A percentile compares a stretch with the other conserved stretches of the same genome.
phyloP scores from a whole-genome alignment of 2,888 invertebrate species.

The Adelphocoris suturalis region DNA sequence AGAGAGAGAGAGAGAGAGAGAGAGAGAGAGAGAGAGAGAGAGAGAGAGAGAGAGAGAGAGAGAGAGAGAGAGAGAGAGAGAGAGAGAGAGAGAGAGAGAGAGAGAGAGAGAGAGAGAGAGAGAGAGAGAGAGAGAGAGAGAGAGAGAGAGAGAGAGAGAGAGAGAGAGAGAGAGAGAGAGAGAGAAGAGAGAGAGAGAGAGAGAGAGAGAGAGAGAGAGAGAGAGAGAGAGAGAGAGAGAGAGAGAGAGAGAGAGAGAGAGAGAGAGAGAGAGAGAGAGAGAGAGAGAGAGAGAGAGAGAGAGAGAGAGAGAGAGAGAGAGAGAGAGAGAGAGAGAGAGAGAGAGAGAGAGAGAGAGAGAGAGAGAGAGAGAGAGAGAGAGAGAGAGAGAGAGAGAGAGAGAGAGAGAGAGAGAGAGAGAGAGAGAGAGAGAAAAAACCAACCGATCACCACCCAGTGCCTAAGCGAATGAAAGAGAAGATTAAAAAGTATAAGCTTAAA shows the following conservation, averaged over 20 bases:
- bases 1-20: too few species aligned
- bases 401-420: constrained; percentile 29
- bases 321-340: constrained; percentile 71
- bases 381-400: constrained; percentile 18
- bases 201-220: constrained; percentile 13
- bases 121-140: constrained; percentile 44
- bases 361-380: constrained; percentile 67
- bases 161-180: constrained; percentile 38
- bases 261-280: constrained; percentile 25
- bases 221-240: not conserved
- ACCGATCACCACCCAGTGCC: too few species aligned
- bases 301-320: constrained; percentile 19
- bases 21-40: too few species aligned
- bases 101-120: constrained; percentile 18
- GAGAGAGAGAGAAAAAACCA: constrained; percentile 2
- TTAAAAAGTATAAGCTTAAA: too few species aligned
- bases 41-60: too few species aligned
- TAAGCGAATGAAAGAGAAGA: too few species aligned
- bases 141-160: constrained; percentile 45
- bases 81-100: too few species aligned
- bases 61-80: too few species aligned
- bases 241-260: not conserved
- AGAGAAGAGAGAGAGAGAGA: constrained; percentile 65
- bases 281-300: constrained; percentile 55
- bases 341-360: constrained; percentile 77